phyloP scores from a whole-genome alignment of 2,797 vertebrate species.

The Sebastes matsubarae region DNA sequence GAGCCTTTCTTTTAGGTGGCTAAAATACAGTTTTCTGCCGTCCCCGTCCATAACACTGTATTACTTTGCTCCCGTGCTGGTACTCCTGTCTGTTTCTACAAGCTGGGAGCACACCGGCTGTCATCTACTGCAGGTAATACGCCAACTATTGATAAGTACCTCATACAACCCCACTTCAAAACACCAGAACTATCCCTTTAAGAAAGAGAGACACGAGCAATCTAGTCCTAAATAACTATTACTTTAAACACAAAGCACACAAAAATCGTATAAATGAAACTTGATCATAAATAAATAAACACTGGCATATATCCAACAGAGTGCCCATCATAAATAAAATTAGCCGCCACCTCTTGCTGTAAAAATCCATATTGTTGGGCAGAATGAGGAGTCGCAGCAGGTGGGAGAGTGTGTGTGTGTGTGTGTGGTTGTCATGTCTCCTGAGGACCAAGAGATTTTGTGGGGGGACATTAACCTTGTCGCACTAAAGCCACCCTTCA shows the following conservation, averaged over 20 bases:
- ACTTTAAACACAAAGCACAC: background rate
- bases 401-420: background rate
- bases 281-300: background rate
- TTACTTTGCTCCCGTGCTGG: too few species aligned
- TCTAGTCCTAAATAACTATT: background rate
- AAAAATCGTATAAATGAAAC: background rate
- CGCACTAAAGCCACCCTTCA: conserved; percentile 20
- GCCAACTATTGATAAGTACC: too few species aligned
- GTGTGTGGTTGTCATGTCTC: conserved; percentile 24
- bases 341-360: background rate
- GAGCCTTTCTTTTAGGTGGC: too few species aligned
- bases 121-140: too few species aligned
- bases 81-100: too few species aligned
- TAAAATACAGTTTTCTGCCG: too few species aligned
- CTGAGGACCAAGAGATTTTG: conserved; percentile 29
- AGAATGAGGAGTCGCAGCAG: conserved; percentile 10
- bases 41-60: too few species aligned
- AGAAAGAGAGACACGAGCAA: background rate
- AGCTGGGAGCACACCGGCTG: too few species aligned
- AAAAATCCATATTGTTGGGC: background rate
- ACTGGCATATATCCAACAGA: background rate
- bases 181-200: background rate
- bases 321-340: background rate
- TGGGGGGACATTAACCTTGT: conserved; percentile 58
- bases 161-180: too few species aligned